Percentiles rank a stretch among this genome's conserved stretches.
These are phyloP conservation scores for Stictonetta naevosa DNA, from an alignment of 2,113 vertebrate genomes.

Conservation along the genomic window DNA sequence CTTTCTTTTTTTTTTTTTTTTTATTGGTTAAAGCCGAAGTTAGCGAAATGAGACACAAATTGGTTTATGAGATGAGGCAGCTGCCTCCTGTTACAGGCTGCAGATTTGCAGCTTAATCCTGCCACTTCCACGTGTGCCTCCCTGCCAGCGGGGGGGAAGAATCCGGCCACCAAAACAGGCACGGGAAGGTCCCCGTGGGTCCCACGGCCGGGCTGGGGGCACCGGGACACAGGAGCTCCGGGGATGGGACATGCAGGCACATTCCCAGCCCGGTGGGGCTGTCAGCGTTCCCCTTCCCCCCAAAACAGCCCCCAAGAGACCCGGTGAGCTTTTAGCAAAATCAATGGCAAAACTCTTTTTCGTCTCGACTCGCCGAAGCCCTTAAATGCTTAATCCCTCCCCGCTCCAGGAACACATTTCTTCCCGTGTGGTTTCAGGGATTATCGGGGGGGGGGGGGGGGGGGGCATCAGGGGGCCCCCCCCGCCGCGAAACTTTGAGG, in stretches of 20 bases:
- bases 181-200: background rate
- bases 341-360: background rate
- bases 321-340: background rate
- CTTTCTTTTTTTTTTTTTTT: constrained; percentile 30
- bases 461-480: background rate
- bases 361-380: background rate
- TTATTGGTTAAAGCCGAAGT: constrained; percentile 27
- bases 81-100: constrained; percentile 1
- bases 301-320: background rate
- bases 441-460: accelerated
- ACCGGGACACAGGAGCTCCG: background rate
- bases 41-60: constrained; percentile 25
- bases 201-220: no score
- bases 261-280: background rate
- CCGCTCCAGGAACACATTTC: background rate
- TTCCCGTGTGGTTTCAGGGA: background rate
- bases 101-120: background rate
- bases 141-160: background rate
- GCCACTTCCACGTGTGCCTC: background rate
- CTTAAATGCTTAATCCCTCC: background rate
- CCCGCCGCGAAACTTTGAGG: background rate
- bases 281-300: background rate
- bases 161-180: background rate
- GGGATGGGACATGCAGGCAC: background rate
- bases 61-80: constrained; percentile 34